Evolutionary conservation across 2,888 invertebrate species (phyloP).

Genomic region (Unio delphinus): DNA sequence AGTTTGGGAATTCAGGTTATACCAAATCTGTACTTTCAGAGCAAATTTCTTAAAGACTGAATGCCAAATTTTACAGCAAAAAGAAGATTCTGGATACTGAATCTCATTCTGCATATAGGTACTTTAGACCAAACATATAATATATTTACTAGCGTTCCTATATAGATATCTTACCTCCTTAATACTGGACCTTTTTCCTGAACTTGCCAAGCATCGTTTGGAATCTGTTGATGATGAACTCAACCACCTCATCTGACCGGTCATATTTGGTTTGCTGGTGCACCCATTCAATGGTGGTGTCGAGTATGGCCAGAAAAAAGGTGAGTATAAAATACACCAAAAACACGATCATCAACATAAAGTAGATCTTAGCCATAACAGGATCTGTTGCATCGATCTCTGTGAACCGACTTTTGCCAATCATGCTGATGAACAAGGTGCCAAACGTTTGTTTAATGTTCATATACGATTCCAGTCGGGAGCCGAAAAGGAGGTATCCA

Average conservation of each 20-base stretch:
- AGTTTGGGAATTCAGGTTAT: no score
- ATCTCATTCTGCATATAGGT: no score
- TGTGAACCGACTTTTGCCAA: constrained; percentile 52
- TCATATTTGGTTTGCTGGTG: constrained; percentile 30
- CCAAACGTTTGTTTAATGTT: constrained; percentile 40
- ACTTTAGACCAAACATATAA: no score
- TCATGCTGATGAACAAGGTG: constrained; percentile 52
- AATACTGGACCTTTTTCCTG: no score
- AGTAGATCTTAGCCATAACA: constrained; percentile 49
- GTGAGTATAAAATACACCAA: constrained; percentile 56
- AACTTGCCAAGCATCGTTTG: constrained; percentile 18
- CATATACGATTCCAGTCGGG: constrained; percentile 40
- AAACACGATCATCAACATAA: constrained; percentile 47
- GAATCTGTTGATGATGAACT: constrained; percentile 36
- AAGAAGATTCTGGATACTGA: no score
- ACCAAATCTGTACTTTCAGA: no score
- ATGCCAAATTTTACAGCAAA: no score
- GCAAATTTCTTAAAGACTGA: no score
- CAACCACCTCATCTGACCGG: constrained; percentile 43
- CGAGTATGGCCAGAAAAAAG: constrained; percentile 53
- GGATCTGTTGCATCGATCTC: constrained; percentile 43
- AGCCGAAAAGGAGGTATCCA: constrained; percentile 48
- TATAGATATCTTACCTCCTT: no score
- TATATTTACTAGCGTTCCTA: no score
- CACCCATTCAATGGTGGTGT: constrained; percentile 43